Conservation (phyloP, 2,888 invertebrate species). For the Volucella zonaria region DNA sequence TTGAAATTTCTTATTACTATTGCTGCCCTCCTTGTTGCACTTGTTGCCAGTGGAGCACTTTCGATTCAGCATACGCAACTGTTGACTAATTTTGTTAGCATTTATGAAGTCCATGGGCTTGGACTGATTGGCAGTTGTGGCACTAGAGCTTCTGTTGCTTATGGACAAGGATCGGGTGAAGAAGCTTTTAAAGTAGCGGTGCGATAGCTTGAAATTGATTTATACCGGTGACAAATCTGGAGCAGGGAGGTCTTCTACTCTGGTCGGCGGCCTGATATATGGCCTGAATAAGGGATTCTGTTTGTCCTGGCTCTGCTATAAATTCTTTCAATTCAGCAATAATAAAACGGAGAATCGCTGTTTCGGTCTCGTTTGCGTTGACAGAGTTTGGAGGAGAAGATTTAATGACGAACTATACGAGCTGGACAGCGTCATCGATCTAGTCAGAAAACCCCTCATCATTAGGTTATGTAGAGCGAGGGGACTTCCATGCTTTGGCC, state of each 20-base stretch:
- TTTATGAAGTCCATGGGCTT: conserved; percentile 82
- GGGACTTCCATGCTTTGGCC: too few relatives aligned
- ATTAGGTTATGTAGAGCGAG: too few relatives aligned
- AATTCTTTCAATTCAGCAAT: too few relatives aligned
- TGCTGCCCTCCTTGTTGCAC: conserved; percentile 32
- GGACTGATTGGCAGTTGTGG: conserved; percentile 76
- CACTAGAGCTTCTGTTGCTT: conserved; percentile 75
- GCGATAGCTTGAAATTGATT: conserved; percentile 82
- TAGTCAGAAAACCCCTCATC: too few relatives aligned
- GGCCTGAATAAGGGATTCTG: too few relatives aligned
- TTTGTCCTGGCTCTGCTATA: too few relatives aligned
- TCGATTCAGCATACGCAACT: conserved; percentile 44
- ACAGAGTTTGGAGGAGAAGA: too few relatives aligned
- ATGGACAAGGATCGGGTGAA: conserved; percentile 84
- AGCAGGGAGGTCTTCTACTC: not conserved
- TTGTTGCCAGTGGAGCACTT: conserved; percentile 63
- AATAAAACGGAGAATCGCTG: too few relatives aligned
- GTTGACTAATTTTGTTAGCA: conserved; percentile 41
- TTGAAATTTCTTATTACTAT: conserved; percentile 46
- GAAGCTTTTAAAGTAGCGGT: conserved; percentile 84
- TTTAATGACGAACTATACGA: too few relatives aligned
- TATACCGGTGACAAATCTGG: conserved; percentile 77
- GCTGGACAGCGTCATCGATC: too few relatives aligned
- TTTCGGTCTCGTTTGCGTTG: too few relatives aligned
- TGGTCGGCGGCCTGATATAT: too few relatives aligned